Conservation (phyloP, 2,888 invertebrate species). For the Tetrapedia diversipes region DNA sequence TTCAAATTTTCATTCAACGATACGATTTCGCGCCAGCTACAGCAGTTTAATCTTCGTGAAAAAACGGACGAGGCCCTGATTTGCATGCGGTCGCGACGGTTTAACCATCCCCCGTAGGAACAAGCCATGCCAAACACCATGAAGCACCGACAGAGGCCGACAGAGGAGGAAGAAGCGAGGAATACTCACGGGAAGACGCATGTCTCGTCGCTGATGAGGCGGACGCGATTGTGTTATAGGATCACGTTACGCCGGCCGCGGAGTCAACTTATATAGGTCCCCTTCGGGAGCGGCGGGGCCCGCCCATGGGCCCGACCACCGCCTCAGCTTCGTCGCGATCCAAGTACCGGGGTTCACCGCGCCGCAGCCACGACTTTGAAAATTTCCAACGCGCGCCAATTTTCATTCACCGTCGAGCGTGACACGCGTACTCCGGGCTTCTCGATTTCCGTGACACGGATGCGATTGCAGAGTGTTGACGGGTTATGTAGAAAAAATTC, state of each 20-base stretch:
- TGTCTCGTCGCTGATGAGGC: slow-evolving; percentile 75
- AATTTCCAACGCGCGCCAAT: slow-evolving; percentile 56
- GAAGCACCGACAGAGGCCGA: background rate
- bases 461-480: background rate
- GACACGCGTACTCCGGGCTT: slow-evolving; percentile 29
- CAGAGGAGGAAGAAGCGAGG: slow-evolving; percentile 25
- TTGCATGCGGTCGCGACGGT: too few relatives aligned
- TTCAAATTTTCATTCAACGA: too few relatives aligned
- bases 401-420: slow-evolving; percentile 39
- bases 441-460: slow-evolving; percentile 8
- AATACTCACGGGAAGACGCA: slow-evolving; percentile 78
- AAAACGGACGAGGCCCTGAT: too few relatives aligned
- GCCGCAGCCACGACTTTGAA: slow-evolving; percentile 68
- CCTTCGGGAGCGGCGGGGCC: slow-evolving; percentile 80
- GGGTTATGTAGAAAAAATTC: too few relatives aligned
- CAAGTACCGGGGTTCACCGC: slow-evolving; percentile 56
- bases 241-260: slow-evolving; percentile 76
- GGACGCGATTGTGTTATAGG: slow-evolving; percentile 78
- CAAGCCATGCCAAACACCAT: too few relatives aligned
- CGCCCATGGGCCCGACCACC: slow-evolving; percentile 82
- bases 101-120: too few relatives aligned
- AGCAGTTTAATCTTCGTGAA: too few relatives aligned
- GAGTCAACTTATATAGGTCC: slow-evolving; percentile 81
- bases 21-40: too few relatives aligned
- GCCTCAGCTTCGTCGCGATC: slow-evolving; percentile 69